Base-by-base conservation (phyloP, 2,797 vertebrate genomes). In the Antennarius maculatus region DNA sequence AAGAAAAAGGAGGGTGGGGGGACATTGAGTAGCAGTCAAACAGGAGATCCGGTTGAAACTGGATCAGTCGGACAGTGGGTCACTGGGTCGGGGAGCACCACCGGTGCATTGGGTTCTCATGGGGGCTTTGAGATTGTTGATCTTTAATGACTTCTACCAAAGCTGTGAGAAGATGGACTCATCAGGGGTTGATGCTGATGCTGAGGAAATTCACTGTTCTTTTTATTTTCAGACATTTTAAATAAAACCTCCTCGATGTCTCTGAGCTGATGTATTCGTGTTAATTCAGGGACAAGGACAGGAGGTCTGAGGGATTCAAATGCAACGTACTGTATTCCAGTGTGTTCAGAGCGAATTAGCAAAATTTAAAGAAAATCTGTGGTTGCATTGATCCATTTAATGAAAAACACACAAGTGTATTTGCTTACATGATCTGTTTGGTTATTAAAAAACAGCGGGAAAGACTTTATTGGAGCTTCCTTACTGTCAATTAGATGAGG, bases 51-150 rank as follows among this genome's bases (percentile, higher is more conserved):
- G 31, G 61, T 54, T 71, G 8, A 64, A 83, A 74, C 18, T 75
- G 74, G 82, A 79, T 80, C 66, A 87, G 72, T 80, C 12, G 37
- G 75, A 65, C 81, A 86, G 75, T 81, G 76, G 76, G 82, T 81
- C 80, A 80, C 42, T 70, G 59, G 68, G 74, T 57, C 31, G 45
- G 5, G 73, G 27, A 62, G 54, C 39, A 28, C 43, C 23, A 0
- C 54, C 14, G 63, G 62, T 66, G 28, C 11, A 34, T 28, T 49
- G 42, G 49, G 12, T 57, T 58, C 48, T 31, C 31, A 17, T 0
- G 6, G n/a, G 0, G 12, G 23, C 48, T 39, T 39, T 27, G 13
- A 46, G 15, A 52, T 28, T 12, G 18, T 17, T 61, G 27, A 75
- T 70, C 53, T 72, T 16, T 6, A 55, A 59, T 41, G 54, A 45